Percentiles rank a stretch among this genome's conserved stretches.
phyloP scores from a whole-genome alignment of 2,113 vertebrate species.

The Rhinolophus sinicus region DNA sequence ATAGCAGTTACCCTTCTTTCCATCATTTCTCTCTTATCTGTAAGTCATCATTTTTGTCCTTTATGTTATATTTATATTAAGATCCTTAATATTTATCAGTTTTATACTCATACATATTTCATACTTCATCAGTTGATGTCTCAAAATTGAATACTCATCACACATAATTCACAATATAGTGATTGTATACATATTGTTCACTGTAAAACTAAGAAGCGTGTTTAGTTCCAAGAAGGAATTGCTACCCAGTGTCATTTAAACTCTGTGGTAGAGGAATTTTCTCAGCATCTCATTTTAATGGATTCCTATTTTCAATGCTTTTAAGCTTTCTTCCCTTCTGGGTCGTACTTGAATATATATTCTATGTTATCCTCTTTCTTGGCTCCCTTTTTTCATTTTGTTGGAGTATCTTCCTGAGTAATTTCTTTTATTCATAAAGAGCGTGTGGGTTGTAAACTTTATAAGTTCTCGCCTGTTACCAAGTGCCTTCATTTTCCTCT shows the following conservation, averaged over 20 bases:
- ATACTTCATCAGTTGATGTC: constrained; percentile 5
- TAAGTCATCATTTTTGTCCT: constrained; percentile 1
- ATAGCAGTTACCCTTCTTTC: not conserved
- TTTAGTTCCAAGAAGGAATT: constrained; percentile 7
- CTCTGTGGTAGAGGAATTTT: not conserved
- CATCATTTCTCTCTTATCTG: not conserved
- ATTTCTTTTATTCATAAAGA: constrained; percentile 52
- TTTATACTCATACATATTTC: not conserved
- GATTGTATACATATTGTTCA: not conserved
- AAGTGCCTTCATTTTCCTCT: not conserved
- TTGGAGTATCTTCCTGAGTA: not conserved
- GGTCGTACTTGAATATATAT: not conserved
- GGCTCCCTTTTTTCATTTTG: not conserved
- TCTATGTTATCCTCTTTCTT: not conserved
- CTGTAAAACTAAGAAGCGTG: not conserved
- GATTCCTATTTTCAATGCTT: not conserved
- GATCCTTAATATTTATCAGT: constrained; percentile 1
- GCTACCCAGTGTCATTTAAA: not conserved
- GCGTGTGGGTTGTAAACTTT: not conserved
- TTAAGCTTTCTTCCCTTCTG: not conserved
- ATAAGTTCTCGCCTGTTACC: not conserved
- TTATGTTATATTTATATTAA: constrained; percentile 32
- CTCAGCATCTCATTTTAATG: constrained; percentile 32
- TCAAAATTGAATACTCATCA: not conserved
- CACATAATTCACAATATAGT: not conserved